Conservation (phyloP, 2,888 invertebrate genomes). For the Sarcophaga variegata region DNA sequence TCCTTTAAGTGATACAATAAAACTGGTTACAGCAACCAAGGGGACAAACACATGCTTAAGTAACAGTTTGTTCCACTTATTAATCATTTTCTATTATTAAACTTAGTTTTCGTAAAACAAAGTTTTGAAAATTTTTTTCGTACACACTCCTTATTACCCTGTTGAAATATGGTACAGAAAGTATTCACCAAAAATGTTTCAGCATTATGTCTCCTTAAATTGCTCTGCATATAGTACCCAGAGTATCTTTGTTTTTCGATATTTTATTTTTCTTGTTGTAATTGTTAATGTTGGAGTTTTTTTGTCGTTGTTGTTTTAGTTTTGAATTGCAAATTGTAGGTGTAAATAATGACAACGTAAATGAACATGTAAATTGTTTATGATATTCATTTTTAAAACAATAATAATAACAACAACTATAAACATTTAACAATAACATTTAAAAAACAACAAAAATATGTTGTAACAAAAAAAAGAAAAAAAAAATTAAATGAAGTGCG, state of each 20-base stretch:
- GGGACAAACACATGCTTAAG: no score
- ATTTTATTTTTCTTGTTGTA: neutral
- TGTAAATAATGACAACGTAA: conserved; percentile 62
- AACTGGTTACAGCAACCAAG: no score
- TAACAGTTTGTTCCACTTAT: no score
- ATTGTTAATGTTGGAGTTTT: neutral
- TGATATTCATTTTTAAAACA: conserved; percentile 41
- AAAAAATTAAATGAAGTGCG: conserved; percentile 28
- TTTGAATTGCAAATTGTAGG: neutral
- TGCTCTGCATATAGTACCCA: neutral
- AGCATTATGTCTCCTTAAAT: neutral
- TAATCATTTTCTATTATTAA: no score
- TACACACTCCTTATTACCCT: no score
- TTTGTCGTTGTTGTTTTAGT: neutral
- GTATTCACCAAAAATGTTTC: neutral
- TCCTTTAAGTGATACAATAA: no score
- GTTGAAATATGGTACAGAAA: no score
- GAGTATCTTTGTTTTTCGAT: neutral
- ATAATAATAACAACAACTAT: neutral
- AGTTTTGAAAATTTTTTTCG: no score
- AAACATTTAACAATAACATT: neutral
- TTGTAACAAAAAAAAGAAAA: neutral
- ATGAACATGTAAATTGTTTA: conserved; percentile 24
- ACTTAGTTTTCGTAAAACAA: no score
- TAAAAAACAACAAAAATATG: neutral